Percentiles rank a stretch among this genome's conserved stretches.
These are phyloP conservation scores for Crotophaga sulcirostris DNA, from an alignment of 2,113 vertebrate species.

Conservation along the genomic window DNA sequence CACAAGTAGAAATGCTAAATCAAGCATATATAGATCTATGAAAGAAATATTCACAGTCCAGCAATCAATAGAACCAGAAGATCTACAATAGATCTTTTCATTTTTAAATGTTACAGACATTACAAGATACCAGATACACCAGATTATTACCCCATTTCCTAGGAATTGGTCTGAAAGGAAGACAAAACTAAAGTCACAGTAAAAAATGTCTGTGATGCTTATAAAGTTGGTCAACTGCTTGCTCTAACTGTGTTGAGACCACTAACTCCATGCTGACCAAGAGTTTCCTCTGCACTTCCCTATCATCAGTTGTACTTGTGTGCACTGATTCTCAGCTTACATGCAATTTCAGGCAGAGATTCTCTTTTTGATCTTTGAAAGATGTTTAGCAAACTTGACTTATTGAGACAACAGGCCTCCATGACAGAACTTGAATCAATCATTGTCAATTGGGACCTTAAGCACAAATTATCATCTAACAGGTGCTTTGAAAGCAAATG, in stretches of 20 bases:
- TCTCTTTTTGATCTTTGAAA: not conserved
- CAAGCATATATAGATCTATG: not conserved
- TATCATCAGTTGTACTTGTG: not conserved
- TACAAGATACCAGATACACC: not conserved
- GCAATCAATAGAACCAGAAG: not conserved
- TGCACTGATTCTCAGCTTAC: not conserved
- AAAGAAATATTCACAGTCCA: not conserved
- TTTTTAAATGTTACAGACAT: not conserved
- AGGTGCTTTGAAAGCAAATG: slow-evolving; percentile 19
- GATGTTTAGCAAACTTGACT: not conserved
- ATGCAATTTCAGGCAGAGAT: not conserved
- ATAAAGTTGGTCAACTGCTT: not conserved
- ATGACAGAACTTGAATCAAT: not conserved
- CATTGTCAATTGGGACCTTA: not conserved
- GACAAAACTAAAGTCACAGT: not conserved
- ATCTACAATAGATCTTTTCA: not conserved
- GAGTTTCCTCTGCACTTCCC: not conserved
- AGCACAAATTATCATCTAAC: slow-evolving; percentile 1
- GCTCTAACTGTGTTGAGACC: not conserved
- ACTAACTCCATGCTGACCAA: not conserved
- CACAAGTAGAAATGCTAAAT: not conserved
- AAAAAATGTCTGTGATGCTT: not conserved
- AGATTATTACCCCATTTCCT: not conserved
- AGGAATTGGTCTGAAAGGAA: not conserved
- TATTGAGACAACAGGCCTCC: not conserved